Conservation (phyloP, 2,113 vertebrate species). For the Thalassarche chlororhynchos region DNA sequence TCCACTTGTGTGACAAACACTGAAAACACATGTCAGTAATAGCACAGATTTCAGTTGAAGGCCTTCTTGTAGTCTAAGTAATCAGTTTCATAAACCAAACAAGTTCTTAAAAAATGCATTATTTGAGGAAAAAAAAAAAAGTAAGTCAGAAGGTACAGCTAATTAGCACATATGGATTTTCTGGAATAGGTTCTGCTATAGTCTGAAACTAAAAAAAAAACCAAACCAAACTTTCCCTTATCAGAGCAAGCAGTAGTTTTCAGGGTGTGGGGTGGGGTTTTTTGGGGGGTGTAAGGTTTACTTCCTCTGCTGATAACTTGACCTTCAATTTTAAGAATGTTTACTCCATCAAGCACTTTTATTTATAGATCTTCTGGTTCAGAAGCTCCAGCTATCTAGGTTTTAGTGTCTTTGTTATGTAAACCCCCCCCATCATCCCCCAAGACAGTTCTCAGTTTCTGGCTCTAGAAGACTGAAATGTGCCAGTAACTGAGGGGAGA, state of each 20-base stretch:
- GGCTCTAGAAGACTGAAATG: not conserved
- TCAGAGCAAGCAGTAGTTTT: not conserved
- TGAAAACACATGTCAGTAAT: rapidly evolving
- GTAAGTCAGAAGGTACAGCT: not conserved
- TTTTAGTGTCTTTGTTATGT: not conserved
- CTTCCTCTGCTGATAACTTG: not conserved
- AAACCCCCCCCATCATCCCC: rapidly evolving
- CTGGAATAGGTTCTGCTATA: not conserved
- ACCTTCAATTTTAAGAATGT: not conserved
- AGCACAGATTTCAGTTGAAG: not conserved
- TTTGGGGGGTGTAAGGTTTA: not conserved
- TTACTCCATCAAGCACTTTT: not conserved
- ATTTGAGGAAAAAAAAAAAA: not conserved
- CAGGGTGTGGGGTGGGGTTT: not conserved
- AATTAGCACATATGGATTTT: rapidly evolving
- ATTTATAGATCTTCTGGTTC: not conserved
- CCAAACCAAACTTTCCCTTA: not conserved
- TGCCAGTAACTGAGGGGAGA: not conserved
- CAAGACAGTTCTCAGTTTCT: not conserved
- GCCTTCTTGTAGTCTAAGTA: too few relatives aligned
- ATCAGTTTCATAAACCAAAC: not conserved
- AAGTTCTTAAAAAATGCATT: not conserved
- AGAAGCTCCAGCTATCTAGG: not conserved
- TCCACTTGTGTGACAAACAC: not conserved
- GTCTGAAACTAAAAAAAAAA: not conserved